Evolutionary conservation across 2,113 vertebrate genomes (phyloP), one percentile per base, ranked within the genome.

Genomic region (Panthera leo): DNA sequence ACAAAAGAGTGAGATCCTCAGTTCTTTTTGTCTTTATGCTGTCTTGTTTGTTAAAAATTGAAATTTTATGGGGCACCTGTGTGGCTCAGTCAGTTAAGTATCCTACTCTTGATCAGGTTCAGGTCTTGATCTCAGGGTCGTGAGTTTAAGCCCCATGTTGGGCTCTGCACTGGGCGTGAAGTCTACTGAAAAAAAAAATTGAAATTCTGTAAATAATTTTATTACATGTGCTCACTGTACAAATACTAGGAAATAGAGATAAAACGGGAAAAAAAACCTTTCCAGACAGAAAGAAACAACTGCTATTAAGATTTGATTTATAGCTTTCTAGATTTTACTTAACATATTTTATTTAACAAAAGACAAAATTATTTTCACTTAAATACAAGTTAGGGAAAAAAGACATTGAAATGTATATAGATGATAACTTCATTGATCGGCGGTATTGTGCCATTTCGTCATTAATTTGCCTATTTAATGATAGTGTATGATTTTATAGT

Each of bases 281-380:
- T 86, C 9, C 36, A 42, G 55, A 75, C 25, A 89, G 39, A 91
- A 80, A 55, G 31, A 87, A 82, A 58, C 71, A 80, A 75, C 39
- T 90, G 39, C 18, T 55, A 34, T 82, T 89, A 89, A 80, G 27
- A 68, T 92, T 92, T 89, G n/a, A 88, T 85, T 67, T 92, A 23
- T 55, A 92, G 14, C 21, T 53, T 89, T 80, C 48, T 86, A 70
- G 39, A 63, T 93, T 93, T 97, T 86, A 85, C 29, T 71, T 36
- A 39, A 25, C 4, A 5, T 84, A 31, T 67, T 73, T 79, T 78
- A 65, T 67, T 73, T 78, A 65, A 76, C 29, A 36, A 51, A 85
- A 82, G 70, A 61, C 34, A 4, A 25, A 13, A 53, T 95, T 65
- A 73, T 92, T 89, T 95, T 89, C 19, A 79, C 25, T 85, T 97